Base-by-base conservation (phyloP, 1,140 invertebrate genomes). In the Aradophagus sp. region DNA sequence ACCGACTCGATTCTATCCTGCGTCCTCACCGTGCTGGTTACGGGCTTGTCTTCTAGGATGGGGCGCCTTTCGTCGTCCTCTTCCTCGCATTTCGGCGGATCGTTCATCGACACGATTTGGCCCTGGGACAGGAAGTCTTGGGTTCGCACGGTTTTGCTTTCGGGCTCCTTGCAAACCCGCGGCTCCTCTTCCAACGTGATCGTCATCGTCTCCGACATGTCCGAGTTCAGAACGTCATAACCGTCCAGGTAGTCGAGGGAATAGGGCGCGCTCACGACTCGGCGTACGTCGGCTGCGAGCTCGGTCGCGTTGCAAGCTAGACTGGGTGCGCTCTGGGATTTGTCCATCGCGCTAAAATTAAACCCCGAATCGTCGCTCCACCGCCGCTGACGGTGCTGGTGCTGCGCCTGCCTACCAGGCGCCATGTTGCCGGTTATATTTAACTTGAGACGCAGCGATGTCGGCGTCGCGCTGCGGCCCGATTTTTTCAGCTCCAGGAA, bases 231-330 rank as follows among this genome's bases (percentile, higher is more conserved):
- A 17, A 0, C 27, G 2, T 75, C 69, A 61, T 67, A 29, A 26
- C 55, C 15, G 10, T 77, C 81, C 62, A 81, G 85, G 15, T 88
- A 83, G 65, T 89, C 87, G 11, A 89, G 73, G 45, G 88, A 84
- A 34, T 87, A 86, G 14, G 88, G 88, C 12, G 88, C 85, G 72
- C 88, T 89, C 11, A 78, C 80, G 8, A 88, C 85, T 36, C 79
- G 77, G 5, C 82, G 81, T 34, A 79, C 77, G 34, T 81, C 81
- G 36, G 77, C 26, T 44, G 55, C 50, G 42, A 75, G 76, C 56
- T 80, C 80, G 66, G 79, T 76, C 39, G 82, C 74, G 75, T 71
- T 75, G 55, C 71, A 78, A 48, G 78, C 76, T 58, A 86, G 79
- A 84, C 85, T 86, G 84, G 83, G 84, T 68, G 80, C 82, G 76